Percentiles rank a stretch among this genome's conserved stretches.
Conservation (phyloP, 1,140 invertebrate species). For the Homarus americanus region DNA sequence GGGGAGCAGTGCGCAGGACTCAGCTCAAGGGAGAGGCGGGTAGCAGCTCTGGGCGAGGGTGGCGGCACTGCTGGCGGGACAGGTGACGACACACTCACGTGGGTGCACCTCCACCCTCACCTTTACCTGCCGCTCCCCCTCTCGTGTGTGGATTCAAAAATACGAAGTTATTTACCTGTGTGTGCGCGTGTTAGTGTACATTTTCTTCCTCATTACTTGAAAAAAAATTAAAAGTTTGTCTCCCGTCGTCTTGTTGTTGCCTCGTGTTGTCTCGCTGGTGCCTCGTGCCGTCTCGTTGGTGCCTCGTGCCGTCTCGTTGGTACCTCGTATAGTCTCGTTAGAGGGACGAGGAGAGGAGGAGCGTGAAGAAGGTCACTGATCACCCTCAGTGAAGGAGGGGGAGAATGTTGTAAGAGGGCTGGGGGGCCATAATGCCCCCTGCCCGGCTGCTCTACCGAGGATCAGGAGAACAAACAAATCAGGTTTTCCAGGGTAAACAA, state of each 20-base stretch:
- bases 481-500: slow-evolving; percentile 37
- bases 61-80: slow-evolving; percentile 20
- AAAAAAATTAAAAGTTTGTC: no score
- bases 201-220: no score
- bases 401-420: neutral
- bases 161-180: neutral
- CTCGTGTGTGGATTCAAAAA: no score
- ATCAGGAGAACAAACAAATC: slow-evolving; percentile 46
- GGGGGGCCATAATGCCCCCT: slow-evolving; percentile 21
- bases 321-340: neutral
- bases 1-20: slow-evolving; percentile 1
- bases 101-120: neutral
- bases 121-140: no score
- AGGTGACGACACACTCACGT: slow-evolving; percentile 31
- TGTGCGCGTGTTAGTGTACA: neutral
- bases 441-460: neutral
- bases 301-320: no score
- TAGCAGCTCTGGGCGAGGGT: neutral
- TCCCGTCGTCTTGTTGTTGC: no score
- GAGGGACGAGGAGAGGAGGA: neutral
- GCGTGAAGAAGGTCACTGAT: neutral
- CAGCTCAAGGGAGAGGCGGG: neutral
- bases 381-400: neutral
- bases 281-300: no score
- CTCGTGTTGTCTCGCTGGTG: no score